Evolutionary conservation across 2,797 vertebrate species (phyloP), one percentile per base, ranked within the genome.

Genomic region (Hemitrygon akajei): DNA sequence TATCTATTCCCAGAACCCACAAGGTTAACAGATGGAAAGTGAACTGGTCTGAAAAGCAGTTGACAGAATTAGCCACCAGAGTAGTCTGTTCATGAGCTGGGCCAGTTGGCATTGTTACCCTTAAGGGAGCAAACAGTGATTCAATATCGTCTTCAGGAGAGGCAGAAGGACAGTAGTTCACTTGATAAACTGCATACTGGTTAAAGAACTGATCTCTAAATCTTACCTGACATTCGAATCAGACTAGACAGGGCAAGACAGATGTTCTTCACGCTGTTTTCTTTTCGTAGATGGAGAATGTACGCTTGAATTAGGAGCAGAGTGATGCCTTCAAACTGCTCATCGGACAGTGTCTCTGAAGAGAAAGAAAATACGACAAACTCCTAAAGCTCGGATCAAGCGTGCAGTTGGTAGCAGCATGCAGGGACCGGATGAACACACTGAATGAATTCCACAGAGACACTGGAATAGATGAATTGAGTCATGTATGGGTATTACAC

Each of bases 241-340:
- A 97, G 96, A 93, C 95, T 95, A 93, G 96, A 96, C 94, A 97
- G 92, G 0, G 96, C 96, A 76, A 96, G 95, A 84, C 94, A 96
- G 73, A 94, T 94, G 0, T 96, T 97, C 93, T 95, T 96, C 56
- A 96, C 96, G 93, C 97, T 93, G 37, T 94, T 25, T 3, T 94
- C 94, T 20, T 96, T 94, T 93, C 94, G 94, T 58, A 58, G 94
- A 89, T 95, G 94, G 56, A 93, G 93, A 60, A 91, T 95, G 18
- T 97, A 7, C 0, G 93, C 95, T 25, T 89, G 94, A 94, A 97
- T 94, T 1, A 97, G 7, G 80, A 96, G 94, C 0, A 0, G 60
- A 7, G 92, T 94, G 84, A 94, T 95, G 0, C 95, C 84, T 12
- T 96, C 97, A 0, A 93, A 95, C 0, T 95, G 95, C 12, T 16